Conservation (phyloP, 30 jellyfish, hydroid and myxozoan genomes). For the Chironex yamaguchii region DNA sequence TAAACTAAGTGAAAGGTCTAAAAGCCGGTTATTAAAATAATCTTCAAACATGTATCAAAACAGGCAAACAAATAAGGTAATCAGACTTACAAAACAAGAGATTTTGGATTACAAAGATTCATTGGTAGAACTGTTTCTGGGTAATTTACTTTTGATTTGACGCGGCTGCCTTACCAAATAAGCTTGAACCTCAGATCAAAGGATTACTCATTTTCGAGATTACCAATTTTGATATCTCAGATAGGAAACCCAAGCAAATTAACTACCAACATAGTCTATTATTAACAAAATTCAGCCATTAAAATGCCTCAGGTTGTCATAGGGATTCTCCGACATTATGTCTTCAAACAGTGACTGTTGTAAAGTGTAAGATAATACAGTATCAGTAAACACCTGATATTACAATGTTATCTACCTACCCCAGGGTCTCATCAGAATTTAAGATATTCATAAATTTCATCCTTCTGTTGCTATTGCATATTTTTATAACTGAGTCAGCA, state of each 20-base stretch:
- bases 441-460: not conserved
- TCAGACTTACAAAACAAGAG: no score
- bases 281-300: not conserved
- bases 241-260: not conserved
- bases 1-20: no score
- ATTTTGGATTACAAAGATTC: no score
- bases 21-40: no score
- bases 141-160: not conserved
- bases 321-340: no score
- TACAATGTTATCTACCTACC: not conserved
- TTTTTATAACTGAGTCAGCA: not conserved
- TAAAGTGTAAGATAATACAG: no score
- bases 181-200: slow-evolving; percentile 5
- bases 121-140: not conserved
- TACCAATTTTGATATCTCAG: not conserved
- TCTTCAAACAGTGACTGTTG: not conserved
- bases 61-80: no score
- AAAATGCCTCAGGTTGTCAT: not conserved
- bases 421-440: not conserved
- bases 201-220: slow-evolving; percentile 4
- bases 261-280: not conserved
- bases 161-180: not conserved
- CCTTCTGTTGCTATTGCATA: slow-evolving; percentile 3
- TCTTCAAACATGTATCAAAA: no score
- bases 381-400: slow-evolving; percentile 5